Evolutionary conservation across 2,113 vertebrate genomes (phyloP).

Genomic region (Protobothrops mucrosquamatus): DNA sequence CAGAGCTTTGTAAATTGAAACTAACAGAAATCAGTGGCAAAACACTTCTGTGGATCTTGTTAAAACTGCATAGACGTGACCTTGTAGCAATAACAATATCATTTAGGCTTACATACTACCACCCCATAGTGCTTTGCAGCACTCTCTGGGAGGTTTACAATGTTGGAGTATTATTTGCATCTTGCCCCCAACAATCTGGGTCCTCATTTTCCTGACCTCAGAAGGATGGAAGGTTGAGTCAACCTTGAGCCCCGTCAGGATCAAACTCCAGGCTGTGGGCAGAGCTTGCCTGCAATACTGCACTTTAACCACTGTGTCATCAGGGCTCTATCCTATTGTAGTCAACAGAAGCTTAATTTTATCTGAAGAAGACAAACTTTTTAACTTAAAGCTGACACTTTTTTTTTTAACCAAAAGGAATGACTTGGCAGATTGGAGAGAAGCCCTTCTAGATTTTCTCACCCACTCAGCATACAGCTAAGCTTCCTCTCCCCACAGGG

Average conservation of each 20-base stretch:
- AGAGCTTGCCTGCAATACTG: not conserved
- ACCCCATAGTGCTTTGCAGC: not conserved
- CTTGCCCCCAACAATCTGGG: not conserved
- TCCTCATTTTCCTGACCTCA: not conserved
- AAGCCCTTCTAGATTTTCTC: conserved; percentile 49
- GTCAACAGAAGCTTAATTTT: not conserved
- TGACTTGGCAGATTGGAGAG: conserved; percentile 16
- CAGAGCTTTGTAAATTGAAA: not conserved
- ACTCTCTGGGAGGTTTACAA: not conserved
- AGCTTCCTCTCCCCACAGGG: conserved; percentile 61
- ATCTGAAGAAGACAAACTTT: conserved; percentile 17
- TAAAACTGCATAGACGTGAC: not conserved
- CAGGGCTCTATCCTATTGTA: not conserved
- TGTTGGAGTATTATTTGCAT: not conserved
- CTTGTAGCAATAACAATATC: not conserved
- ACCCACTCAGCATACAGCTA: conserved; percentile 60
- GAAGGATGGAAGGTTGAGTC: not conserved
- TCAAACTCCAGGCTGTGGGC: not conserved
- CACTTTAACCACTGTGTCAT: not conserved
- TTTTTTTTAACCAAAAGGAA: conserved; percentile 54
- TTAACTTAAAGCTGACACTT: conserved; percentile 47
- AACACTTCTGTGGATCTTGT: not conserved
- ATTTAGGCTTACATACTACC: not conserved
- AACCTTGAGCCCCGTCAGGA: not conserved
- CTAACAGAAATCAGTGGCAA: not conserved